Percentiles rank a stretch among this genome's conserved stretches.
Conservation (phyloP, 2,888 invertebrate genomes). For the Amorpha juglandis region DNA sequence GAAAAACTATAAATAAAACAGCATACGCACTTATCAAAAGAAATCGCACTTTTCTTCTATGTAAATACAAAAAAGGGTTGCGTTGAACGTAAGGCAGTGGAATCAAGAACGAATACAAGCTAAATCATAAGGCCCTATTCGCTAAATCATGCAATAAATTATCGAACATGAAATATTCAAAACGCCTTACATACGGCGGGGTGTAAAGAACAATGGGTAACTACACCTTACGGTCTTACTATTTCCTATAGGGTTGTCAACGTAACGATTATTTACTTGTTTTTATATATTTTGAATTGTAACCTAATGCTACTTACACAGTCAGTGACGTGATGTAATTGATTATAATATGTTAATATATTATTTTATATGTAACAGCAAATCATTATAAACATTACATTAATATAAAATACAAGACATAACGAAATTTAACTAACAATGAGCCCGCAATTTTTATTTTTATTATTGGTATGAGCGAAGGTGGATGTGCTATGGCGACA, state of each 20-base stretch:
- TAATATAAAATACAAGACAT: no score
- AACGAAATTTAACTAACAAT: no score
- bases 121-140: conserved; percentile 59
- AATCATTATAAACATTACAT: no score
- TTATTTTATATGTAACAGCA: no score
- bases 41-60: conserved; percentile 53
- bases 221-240: conserved; percentile 50
- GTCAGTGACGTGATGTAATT: no score
- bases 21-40: conserved; percentile 44
- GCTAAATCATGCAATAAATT: conserved; percentile 81
- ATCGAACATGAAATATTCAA: conserved; percentile 78
- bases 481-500: no score
- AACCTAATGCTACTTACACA: no score
- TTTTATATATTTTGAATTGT: no score
- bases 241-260: conserved; percentile 45
- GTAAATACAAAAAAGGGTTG: conserved; percentile 58
- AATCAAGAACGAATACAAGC: conserved; percentile 42
- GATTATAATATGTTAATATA: no score
- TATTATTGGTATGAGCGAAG: no score
- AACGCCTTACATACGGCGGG: conserved; percentile 64
- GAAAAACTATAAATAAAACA: conserved; percentile 16
- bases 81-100: conserved; percentile 46
- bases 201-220: conserved; percentile 67
- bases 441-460: no score
- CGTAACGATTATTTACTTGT: not conserved